Evolutionary conservation across 2,113 vertebrate species (phyloP).

Genomic region (Cheilinus undulatus): DNA sequence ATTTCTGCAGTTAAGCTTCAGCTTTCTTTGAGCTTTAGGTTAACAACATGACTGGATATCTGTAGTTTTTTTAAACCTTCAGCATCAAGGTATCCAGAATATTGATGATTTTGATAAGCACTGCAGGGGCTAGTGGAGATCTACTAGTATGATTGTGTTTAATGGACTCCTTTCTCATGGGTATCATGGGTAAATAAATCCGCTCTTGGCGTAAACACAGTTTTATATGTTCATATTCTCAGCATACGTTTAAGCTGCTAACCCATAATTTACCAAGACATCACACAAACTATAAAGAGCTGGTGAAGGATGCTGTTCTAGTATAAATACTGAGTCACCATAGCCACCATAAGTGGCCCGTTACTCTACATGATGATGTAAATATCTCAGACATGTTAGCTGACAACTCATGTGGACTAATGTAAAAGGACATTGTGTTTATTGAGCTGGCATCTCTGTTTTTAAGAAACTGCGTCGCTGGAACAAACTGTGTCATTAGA

Average conservation of each 20-base stretch:
- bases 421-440: slow-evolving; percentile 42
- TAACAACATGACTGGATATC: too few species aligned
- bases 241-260: not conserved
- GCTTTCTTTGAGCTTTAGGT: too few species aligned
- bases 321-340: slow-evolving; percentile 32
- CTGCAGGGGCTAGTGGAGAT: not conserved
- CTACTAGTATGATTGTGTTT: not conserved
- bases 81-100: too few species aligned
- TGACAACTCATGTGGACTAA: slow-evolving; percentile 24
- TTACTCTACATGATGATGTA: slow-evolving; percentile 53
- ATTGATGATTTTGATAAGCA: too few species aligned
- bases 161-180: too few species aligned
- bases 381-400: slow-evolving; percentile 55
- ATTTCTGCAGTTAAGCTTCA: too few species aligned
- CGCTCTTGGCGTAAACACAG: too few species aligned
- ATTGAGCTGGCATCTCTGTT: slow-evolving; percentile 18
- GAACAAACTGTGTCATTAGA: slow-evolving; percentile 20
- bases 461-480: slow-evolving; percentile 13
- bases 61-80: too few species aligned
- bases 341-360: slow-evolving; percentile 16
- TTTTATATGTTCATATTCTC: slow-evolving; percentile 9
- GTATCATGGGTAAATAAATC: too few species aligned
- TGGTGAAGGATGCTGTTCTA: slow-evolving; percentile 1
- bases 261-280: not conserved
- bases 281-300: slow-evolving; percentile 27